These are phyloP conservation scores for Diadophis punctatus DNA, from an alignment of 2,113 vertebrate genomes.

Conservation along the genomic window DNA sequence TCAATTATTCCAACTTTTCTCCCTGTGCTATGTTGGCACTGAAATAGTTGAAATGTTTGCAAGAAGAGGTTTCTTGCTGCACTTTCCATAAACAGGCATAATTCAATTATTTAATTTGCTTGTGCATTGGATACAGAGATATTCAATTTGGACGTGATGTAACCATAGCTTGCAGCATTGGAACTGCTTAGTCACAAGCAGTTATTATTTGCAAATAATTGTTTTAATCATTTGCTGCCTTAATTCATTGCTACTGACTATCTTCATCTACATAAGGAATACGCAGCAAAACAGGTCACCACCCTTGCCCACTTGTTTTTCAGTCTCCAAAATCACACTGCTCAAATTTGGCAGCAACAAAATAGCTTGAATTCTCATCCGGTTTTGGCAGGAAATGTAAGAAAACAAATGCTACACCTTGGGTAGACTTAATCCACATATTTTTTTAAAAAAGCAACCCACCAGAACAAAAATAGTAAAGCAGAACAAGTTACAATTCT, in stretches of 20 bases:
- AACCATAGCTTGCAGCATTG: not conserved
- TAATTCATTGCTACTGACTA: not conserved
- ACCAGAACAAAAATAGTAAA: not conserved
- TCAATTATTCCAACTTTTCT: not conserved
- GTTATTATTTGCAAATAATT: not conserved
- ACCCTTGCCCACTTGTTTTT: not conserved
- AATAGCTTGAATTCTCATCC: not conserved
- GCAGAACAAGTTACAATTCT: not conserved
- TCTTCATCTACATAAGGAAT: not conserved
- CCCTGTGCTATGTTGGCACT: not conserved
- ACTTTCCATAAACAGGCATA: not conserved
- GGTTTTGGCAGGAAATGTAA: not conserved
- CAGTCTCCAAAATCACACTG: not conserved
- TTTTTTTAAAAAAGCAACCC: not conserved
- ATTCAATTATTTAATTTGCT: slow-evolving; percentile 16
- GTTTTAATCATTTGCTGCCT: not conserved
- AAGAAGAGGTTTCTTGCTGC: slow-evolving; percentile 22
- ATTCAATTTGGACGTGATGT: not conserved
- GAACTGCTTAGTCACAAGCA: slow-evolving; percentile 17
- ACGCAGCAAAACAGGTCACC: not conserved
- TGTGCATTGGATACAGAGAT: not conserved
- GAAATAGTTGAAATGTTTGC: not conserved
- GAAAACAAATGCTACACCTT: not conserved
- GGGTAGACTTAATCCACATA: not conserved
- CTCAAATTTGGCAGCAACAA: not conserved